Evolutionary conservation across 2,113 vertebrate species (phyloP), one percentile per base, ranked within the genome.

Genomic region (Cottus gobio): DNA sequence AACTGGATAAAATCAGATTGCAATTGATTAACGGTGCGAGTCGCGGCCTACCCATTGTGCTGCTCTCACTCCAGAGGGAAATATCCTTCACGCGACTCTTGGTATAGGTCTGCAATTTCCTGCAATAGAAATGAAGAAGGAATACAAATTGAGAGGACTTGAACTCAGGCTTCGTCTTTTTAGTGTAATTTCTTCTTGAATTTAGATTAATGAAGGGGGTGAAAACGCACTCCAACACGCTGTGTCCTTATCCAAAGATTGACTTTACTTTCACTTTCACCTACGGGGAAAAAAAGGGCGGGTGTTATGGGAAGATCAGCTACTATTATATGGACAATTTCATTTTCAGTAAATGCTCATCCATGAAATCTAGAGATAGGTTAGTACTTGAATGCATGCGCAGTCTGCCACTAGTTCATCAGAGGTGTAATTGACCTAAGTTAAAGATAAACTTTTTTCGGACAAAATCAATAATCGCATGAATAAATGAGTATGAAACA

Each of bases 1-100:
- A 16, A 10, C 24, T 7, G 11, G 30, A 62, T 7, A 12, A 63
- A 54, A 42, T 7, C 12, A 1, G 11, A 34, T 28, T 3, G 9
- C 7, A 10, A 26, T 1, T 2, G 2, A 12, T 28, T 2, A 8
- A 22, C 2, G 0, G 7, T 7, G 5, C 0, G 24, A 20, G 26
- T 7, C 10, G 52, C 16, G 44, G 36, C 80, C 3, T 80, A 85
- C 83, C 60, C 86, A 88, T 85, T 20, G 8, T 63, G 3, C 7
- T 7, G 31, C 1, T 28, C 2, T 11, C 2, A 9, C 2, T 39
- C 5, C 60, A 31, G 15, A 2, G 4, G 3, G 50, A 11, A 57
- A 56, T 54, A 34, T 44, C 77, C 58, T 24, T 36, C 11, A 20
- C 16, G 20, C 20, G 24, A 2, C 8, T 56, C 18, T 2, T 31